phyloP scores from a whole-genome alignment of 2,888 invertebrate genomes.

The Zhuqinia jingwanae region DNA sequence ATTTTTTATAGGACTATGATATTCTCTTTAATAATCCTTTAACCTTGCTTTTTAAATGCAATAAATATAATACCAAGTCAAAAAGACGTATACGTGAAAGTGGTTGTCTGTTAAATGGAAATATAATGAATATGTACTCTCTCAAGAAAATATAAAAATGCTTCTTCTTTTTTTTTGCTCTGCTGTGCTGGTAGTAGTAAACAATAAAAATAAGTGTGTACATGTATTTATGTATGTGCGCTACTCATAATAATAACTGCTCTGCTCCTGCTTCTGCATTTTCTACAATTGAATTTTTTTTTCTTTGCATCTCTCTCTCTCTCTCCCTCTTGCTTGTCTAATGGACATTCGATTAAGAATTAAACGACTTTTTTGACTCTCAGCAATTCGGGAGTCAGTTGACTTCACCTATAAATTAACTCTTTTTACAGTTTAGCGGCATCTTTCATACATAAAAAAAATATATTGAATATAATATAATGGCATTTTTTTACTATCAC shows the following conservation, averaged over 20 bases:
- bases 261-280: neutral
- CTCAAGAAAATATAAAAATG: neutral
- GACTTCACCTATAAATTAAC: neutral
- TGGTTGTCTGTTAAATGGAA: neutral
- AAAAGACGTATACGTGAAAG: neutral
- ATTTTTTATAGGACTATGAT: neutral
- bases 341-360: slow-evolving; percentile 63
- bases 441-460: neutral
- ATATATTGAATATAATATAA: slow-evolving; percentile 30
- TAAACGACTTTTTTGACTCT: slow-evolving; percentile 57
- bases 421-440: slow-evolving; percentile 17
- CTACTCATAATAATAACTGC: no score
- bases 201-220: neutral
- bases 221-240: neutral
- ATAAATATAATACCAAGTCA: neutral
- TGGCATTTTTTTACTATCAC: slow-evolving; percentile 26
- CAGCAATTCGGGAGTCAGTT: neutral
- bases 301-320: slow-evolving; percentile 6
- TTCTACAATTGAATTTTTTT: neutral
- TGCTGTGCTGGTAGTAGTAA: neutral
- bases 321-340: slow-evolving; percentile 13
- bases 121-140: neutral
- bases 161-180: no score
- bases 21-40: neutral
- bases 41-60: slow-evolving; percentile 6